phyloP scores from a whole-genome alignment of 2,888 invertebrate genomes.

The Chrysina gloriosa region DNA sequence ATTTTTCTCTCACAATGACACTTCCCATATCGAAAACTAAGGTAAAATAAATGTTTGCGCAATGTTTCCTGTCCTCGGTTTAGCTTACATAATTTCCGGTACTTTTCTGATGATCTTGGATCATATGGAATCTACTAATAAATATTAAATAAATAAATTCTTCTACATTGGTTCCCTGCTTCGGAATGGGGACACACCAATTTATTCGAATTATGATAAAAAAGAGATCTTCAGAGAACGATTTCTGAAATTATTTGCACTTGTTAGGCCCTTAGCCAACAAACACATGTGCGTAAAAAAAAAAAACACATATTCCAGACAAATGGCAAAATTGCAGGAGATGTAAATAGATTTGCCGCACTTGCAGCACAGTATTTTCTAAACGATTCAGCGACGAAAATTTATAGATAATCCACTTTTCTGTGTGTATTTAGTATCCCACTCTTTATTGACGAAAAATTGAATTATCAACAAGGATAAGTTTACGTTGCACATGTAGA shows the following conservation, averaged over 20 bases:
- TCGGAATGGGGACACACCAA: too few species aligned
- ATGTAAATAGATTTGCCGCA: conserved; percentile 6
- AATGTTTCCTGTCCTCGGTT: too few species aligned
- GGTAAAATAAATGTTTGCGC: too few species aligned
- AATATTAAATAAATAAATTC: too few species aligned
- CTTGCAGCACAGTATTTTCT: conserved; percentile 10
- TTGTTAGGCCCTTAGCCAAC: background rate
- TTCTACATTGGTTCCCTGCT: too few species aligned
- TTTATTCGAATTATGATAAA: background rate
- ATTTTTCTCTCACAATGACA: too few species aligned
- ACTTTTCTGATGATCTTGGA: too few species aligned
- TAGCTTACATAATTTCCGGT: too few species aligned
- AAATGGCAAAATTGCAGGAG: conserved; percentile 18
- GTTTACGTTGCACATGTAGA: too few species aligned
- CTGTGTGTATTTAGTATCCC: background rate
- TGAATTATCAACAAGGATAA: background rate
- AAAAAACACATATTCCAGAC: background rate
- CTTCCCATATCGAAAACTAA: too few species aligned
- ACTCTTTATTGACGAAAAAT: background rate
- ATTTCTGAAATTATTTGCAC: conserved; percentile 17
- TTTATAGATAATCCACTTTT: conserved; percentile 1
- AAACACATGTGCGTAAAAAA: background rate
- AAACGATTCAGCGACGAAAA: background rate
- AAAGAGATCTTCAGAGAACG: background rate
- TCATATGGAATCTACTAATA: too few species aligned